Percentiles rank a stretch among this genome's conserved stretches.
Evolutionary conservation across 2,888 invertebrate genomes (phyloP).

Genomic region (Hydropsyche betteni): DNA sequence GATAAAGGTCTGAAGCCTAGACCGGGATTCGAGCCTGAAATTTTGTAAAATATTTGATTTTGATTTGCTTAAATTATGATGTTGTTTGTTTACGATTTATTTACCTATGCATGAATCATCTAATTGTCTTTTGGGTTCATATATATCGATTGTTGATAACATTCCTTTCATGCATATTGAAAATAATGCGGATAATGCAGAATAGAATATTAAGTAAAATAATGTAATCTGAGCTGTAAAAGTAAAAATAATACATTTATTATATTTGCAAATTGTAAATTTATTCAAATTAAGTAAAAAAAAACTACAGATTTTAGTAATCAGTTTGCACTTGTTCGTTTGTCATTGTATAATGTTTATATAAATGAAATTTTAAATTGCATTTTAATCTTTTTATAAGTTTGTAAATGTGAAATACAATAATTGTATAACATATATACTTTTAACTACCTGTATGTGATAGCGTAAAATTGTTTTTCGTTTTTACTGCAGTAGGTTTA

Average conservation of each 20-base stretch:
- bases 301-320: constrained; percentile 50
- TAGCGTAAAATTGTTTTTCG: no score
- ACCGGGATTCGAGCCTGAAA: constrained; percentile 66
- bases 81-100: constrained; percentile 37
- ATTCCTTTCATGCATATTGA: constrained; percentile 88
- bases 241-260: no score
- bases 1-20: constrained; percentile 73
- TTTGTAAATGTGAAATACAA: no score
- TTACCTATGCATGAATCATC: constrained; percentile 79
- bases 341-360: no score
- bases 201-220: constrained; percentile 96
- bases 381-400: no score
- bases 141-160: constrained; percentile 72
- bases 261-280: no score
- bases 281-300: constrained; percentile 48
- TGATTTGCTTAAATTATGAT: background rate
- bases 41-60: background rate
- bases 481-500: no score
- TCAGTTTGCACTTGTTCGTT: no score
- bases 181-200: constrained; percentile 91
- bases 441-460: no score
- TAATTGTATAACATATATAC: no score
- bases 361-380: no score
- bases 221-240: constrained; percentile 91
- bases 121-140: constrained; percentile 80